Conservation (phyloP, 2,888 invertebrate species). For the Yponomeuta sedellus region DNA sequence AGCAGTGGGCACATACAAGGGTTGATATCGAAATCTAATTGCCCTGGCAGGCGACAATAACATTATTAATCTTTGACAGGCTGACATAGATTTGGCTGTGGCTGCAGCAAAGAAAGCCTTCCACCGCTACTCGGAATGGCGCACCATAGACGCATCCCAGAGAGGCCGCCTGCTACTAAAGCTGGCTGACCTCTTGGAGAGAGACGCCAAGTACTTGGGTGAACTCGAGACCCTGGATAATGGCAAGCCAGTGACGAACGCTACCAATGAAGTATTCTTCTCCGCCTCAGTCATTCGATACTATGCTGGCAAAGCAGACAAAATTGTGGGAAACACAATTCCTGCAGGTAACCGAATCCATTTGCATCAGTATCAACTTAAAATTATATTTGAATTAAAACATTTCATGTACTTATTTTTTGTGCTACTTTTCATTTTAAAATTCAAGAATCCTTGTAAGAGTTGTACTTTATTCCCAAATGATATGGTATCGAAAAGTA, state of each 20-base stretch:
- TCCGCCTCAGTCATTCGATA: constrained; percentile 82
- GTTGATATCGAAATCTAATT: too few relatives aligned
- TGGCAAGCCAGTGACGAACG: constrained; percentile 88
- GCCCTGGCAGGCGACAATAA: background rate
- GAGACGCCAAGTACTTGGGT: constrained; percentile 82
- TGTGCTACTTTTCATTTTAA: background rate
- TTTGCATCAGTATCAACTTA: background rate
- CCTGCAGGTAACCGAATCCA: constrained; percentile 66
- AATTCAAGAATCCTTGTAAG: too few relatives aligned
- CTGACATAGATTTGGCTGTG: constrained; percentile 87
- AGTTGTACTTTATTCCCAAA: too few relatives aligned
- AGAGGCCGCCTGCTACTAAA: constrained; percentile 83
- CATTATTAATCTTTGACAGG: constrained; percentile 55
- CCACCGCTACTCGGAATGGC: constrained; percentile 83
- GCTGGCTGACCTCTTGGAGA: constrained; percentile 85
- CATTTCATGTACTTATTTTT: background rate
- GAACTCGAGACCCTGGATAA: constrained; percentile 95
- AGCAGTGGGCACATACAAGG: too few relatives aligned
- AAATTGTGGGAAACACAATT: constrained; percentile 85
- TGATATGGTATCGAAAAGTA: too few relatives aligned
- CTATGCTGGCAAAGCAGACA: constrained; percentile 94
- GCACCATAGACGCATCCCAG: constrained; percentile 85
- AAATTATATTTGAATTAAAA: constrained; percentile 5
- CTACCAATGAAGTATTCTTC: constrained; percentile 79
- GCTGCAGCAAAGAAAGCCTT: constrained; percentile 87